Conservation (phyloP, 2,113 vertebrate genomes). For the Chloropsis hardwickii region DNA sequence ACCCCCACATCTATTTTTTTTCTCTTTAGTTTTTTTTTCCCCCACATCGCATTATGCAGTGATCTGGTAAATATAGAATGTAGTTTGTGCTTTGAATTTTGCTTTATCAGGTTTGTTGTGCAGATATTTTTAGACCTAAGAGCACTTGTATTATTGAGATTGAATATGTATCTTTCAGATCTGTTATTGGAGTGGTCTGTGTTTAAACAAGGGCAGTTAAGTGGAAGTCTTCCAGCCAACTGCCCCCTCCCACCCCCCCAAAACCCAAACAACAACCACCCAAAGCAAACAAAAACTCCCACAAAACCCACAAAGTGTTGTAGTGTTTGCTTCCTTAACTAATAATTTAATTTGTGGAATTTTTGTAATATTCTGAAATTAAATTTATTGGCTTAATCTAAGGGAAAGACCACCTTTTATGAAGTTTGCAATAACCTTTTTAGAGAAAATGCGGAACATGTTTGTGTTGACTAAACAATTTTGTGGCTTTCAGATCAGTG, state of each 20-base stretch:
- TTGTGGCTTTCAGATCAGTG: background rate
- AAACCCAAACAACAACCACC: background rate
- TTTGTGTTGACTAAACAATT: background rate
- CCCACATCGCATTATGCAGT: background rate
- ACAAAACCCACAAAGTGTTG: background rate
- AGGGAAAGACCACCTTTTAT: background rate
- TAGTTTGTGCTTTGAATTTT: background rate
- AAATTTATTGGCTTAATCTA: background rate
- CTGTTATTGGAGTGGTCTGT: background rate
- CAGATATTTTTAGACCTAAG: background rate
- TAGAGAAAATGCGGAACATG: background rate
- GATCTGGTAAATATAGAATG: background rate
- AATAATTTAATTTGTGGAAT: background rate
- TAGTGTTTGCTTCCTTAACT: background rate
- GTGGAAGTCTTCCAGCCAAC: background rate
- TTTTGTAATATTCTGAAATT: background rate
- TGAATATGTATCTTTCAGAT: background rate
- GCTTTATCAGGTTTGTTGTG: background rate
- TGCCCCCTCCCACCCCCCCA: rapidly evolving
- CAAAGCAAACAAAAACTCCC: background rate
- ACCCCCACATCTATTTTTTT: background rate
- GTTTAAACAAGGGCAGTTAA: background rate
- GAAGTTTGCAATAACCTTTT: background rate
- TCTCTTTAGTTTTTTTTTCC: background rate
- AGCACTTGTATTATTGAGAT: background rate